These are phyloP conservation scores for Enteromius unitaeniatus DNA, from an alignment of 2,797 vertebrate species.

Conservation along the genomic window DNA sequence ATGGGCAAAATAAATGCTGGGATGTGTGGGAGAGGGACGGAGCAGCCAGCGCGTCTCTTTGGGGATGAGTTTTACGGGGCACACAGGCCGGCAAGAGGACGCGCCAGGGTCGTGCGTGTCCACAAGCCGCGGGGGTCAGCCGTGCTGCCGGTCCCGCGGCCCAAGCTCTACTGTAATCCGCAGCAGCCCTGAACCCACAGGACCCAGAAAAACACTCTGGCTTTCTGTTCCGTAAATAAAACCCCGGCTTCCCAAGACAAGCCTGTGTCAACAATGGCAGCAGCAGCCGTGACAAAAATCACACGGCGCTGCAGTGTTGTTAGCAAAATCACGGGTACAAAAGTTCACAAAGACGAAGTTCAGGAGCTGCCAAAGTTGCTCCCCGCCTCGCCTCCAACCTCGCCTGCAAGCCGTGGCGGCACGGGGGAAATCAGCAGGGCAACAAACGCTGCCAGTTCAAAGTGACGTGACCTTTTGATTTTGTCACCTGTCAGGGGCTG, in stretches of 20 bases:
- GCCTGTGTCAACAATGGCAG: slow-evolving; percentile 66
- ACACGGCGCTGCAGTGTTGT: slow-evolving; percentile 69
- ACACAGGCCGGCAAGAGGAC: slow-evolving; percentile 35
- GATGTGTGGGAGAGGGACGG: slow-evolving; percentile 61
- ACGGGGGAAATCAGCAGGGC: slow-evolving; percentile 93
- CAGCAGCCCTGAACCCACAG: slow-evolving; percentile 48
- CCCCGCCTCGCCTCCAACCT: slow-evolving; percentile 78
- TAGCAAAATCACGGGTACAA: slow-evolving; percentile 78
- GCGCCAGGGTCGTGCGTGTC: slow-evolving; percentile 45
- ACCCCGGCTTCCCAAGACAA: slow-evolving; percentile 64
- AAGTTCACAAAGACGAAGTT: slow-evolving; percentile 79
- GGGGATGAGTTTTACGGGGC: slow-evolving; percentile 43
- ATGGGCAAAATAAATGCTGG: slow-evolving; percentile 47
- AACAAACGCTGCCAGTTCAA: slow-evolving; percentile 95
- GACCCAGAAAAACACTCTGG: slow-evolving; percentile 49
- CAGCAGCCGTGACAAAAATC: slow-evolving; percentile 65
- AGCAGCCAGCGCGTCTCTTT: slow-evolving; percentile 21
- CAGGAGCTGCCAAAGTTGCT: slow-evolving; percentile 62
- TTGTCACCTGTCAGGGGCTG: slow-evolving; percentile 94
- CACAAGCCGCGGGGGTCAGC: slow-evolving; percentile 39
- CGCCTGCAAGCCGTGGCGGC: slow-evolving; percentile 72
- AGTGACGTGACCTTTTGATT: slow-evolving; percentile 98
- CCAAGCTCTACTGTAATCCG: slow-evolving; percentile 52
- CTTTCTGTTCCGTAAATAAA: slow-evolving; percentile 61
- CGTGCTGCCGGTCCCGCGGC: slow-evolving; percentile 29